These are phyloP conservation scores for Aspidiotus rigidus DNA, from an alignment of 2,888 invertebrate species.

Conservation along the genomic window DNA sequence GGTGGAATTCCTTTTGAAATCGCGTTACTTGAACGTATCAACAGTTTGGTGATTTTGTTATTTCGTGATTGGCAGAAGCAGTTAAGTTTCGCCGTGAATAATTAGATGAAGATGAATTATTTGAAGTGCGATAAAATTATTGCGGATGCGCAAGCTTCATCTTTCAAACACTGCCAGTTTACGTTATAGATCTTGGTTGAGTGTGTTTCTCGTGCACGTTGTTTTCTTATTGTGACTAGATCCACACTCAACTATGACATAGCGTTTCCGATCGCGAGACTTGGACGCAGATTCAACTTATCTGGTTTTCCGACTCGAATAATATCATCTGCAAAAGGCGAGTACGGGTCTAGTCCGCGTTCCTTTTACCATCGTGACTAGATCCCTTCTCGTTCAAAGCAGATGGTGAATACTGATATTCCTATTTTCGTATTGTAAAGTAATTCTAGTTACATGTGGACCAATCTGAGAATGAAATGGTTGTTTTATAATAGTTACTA, in stretches of 20 bases:
- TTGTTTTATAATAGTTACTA: neutral
- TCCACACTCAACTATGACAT: constrained; percentile 70
- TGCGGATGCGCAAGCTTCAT: neutral
- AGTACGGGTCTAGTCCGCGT: constrained; percentile 73
- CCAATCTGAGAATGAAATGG: neutral
- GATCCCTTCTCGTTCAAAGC: constrained; percentile 83
- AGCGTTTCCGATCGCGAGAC: neutral
- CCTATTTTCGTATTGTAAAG: neutral
- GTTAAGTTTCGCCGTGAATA: too few relatives aligned
- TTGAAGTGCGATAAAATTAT: neutral
- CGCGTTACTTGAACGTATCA: neutral
- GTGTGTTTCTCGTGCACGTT: constrained; percentile 62
- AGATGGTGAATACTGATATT: constrained; percentile 18
- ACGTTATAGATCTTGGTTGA: constrained; percentile 47
- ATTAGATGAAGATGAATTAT: too few relatives aligned
- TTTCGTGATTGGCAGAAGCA: neutral
- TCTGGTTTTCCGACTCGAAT: neutral
- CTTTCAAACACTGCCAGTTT: neutral
- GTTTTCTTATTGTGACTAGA: constrained; percentile 62
- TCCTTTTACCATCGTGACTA: constrained; percentile 57
- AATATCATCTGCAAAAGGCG: constrained; percentile 52
- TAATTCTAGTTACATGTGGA: neutral
- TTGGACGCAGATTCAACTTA: neutral
- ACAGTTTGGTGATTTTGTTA: neutral
- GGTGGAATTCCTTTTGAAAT: constrained; percentile 17